Percentiles rank a stretch among this genome's conserved stretches.
phyloP scores from a whole-genome alignment of 2,113 vertebrate genomes.

The Strix aluco region DNA sequence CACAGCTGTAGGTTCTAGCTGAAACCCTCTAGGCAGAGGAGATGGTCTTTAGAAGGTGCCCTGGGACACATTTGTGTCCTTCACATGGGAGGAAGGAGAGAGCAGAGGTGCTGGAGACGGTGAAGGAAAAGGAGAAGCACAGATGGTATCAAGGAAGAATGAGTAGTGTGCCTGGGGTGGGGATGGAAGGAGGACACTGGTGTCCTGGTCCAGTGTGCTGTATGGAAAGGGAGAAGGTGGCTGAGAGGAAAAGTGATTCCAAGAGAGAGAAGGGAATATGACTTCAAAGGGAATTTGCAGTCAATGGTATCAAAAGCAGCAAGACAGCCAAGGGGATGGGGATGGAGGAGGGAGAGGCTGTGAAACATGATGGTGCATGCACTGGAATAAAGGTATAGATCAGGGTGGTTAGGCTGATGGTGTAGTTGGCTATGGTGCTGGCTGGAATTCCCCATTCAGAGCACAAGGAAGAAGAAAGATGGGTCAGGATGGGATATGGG shows the following conservation, averaged over 20 bases:
- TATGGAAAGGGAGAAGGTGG: not conserved
- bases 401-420: not conserved
- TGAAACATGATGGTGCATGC: not conserved
- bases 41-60: not conserved
- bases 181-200: not conserved
- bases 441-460: not conserved
- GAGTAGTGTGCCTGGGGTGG: not conserved
- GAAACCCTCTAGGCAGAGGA: not conserved
- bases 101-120: not conserved
- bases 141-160: not conserved
- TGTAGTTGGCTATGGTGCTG: not conserved
- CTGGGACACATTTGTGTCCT: not conserved
- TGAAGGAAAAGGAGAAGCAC: not conserved
- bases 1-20: not conserved
- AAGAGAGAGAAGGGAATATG: not conserved
- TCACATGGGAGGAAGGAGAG: not conserved
- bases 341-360: not conserved
- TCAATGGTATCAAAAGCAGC: not conserved
- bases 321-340: not conserved
- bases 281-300: not conserved
- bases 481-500: not conserved
- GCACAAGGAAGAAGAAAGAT: not conserved
- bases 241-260: not conserved
- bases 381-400: not conserved
- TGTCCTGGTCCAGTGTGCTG: not conserved